phyloP scores from a whole-genome alignment of 2,888 invertebrate species.

The Drosophila atripex region DNA sequence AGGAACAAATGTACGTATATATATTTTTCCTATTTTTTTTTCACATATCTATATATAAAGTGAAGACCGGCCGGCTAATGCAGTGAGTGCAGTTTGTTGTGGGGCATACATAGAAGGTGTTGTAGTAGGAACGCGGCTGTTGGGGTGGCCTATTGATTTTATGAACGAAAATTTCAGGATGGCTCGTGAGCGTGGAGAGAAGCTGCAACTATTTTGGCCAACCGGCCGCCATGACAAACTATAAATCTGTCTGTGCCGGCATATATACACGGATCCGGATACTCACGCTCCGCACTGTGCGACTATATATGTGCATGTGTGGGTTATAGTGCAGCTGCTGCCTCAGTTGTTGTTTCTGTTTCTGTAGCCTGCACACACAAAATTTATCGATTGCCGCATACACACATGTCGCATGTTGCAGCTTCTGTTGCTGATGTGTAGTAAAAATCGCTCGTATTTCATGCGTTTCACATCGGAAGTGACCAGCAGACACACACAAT shows the following conservation, averaged over 20 bases:
- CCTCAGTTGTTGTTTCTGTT: constrained; percentile 30
- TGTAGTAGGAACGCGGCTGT: not conserved
- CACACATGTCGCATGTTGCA: constrained; percentile 52
- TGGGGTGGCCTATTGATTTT: constrained; percentile 70
- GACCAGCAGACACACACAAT: constrained; percentile 50
- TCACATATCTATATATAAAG: constrained; percentile 54
- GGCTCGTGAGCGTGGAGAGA: constrained; percentile 31
- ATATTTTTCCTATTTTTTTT: constrained; percentile 1
- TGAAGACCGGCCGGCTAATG: constrained; percentile 64
- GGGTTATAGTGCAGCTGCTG: constrained; percentile 39
- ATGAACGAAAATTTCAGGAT: constrained; percentile 63
- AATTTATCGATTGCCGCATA: constrained; percentile 78
- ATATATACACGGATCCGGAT: constrained; percentile 40
- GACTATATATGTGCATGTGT: constrained; percentile 16
- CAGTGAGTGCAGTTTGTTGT: not conserved
- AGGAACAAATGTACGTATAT: not conserved
- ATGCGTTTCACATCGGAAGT: constrained; percentile 71
- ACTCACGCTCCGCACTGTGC: constrained; percentile 20
- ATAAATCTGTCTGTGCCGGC: constrained; percentile 78
- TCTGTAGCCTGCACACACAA: constrained; percentile 60
- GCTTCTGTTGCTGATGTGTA: constrained; percentile 72
- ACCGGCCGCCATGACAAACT: constrained; percentile 69
- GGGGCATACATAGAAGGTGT: not conserved
- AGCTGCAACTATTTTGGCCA: constrained; percentile 68
- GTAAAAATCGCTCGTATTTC: constrained; percentile 78